Percentiles rank a stretch among this genome's conserved stretches.
These are phyloP conservation scores for Psettodes erumei DNA, from an alignment of 2,113 vertebrate genomes.

Conservation along the genomic window DNA sequence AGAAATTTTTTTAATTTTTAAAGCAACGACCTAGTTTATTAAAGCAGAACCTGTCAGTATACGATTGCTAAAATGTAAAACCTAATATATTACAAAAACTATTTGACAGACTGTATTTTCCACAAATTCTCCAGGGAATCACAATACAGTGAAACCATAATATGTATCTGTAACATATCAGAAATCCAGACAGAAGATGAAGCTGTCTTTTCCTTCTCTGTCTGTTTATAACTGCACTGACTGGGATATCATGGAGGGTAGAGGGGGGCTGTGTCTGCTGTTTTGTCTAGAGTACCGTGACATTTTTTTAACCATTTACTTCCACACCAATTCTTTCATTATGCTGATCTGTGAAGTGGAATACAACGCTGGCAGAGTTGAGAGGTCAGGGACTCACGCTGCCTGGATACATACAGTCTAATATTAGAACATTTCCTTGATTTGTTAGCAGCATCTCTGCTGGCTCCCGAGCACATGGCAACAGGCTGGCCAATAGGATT, in stretches of 20 bases:
- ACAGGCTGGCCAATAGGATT: slow-evolving; percentile 79
- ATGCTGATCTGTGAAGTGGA: slow-evolving; percentile 78
- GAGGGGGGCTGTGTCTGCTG: slow-evolving; percentile 39
- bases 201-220: not conserved
- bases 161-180: not conserved
- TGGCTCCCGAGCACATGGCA: slow-evolving; percentile 79
- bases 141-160: not conserved
- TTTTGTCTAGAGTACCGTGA: slow-evolving; percentile 62
- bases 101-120: not conserved
- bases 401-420: slow-evolving; percentile 83
- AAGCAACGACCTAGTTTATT: slow-evolving; percentile 23
- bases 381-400: slow-evolving; percentile 80
- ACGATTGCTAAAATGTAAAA: not conserved
- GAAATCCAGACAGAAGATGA: not conserved
- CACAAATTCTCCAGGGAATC: not conserved
- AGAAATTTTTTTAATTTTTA: slow-evolving; percentile 18
- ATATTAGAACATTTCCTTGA: slow-evolving; percentile 83
- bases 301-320: slow-evolving; percentile 75
- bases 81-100: not conserved
- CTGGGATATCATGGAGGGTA: slow-evolving; percentile 34
- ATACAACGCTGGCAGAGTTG: slow-evolving; percentile 72
- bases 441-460: slow-evolving; percentile 82
- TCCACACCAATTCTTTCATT: slow-evolving; percentile 76
- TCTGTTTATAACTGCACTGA: slow-evolving; percentile 14
- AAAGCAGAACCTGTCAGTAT: not conserved